Percentiles rank a stretch among this genome's conserved stretches.
phyloP scores from a whole-genome alignment of 2,888 invertebrate species.

The Limnephilus rhombicus region DNA sequence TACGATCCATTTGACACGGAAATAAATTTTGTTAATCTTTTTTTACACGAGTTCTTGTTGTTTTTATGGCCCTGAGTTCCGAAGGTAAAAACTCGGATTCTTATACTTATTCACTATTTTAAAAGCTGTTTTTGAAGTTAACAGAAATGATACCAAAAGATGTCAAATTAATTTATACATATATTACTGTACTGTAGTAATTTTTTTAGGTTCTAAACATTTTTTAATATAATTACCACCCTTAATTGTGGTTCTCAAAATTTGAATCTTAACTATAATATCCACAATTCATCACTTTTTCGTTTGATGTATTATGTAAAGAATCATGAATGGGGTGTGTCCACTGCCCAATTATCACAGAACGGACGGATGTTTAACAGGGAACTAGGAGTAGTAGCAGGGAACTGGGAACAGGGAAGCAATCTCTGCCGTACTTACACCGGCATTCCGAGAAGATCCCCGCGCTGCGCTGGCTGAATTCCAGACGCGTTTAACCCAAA shows the following conservation, averaged over 20 bases:
- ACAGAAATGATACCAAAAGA: not conserved
- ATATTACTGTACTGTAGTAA: not conserved
- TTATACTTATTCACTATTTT: not conserved
- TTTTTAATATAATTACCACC: no score
- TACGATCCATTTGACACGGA: not conserved
- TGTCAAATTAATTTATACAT: no score
- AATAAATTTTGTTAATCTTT: constrained; percentile 17
- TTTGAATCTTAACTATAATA: no score
- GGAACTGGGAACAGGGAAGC: not conserved
- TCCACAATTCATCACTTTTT: not conserved
- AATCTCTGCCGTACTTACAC: constrained; percentile 35
- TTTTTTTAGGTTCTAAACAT: not conserved
- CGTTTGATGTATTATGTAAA: no score
- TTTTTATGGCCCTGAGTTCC: not conserved
- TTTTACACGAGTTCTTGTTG: not conserved
- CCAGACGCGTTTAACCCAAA: constrained; percentile 59
- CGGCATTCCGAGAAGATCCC: constrained; percentile 38
- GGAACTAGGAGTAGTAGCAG: not conserved
- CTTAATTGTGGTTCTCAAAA: no score
- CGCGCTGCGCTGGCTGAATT: constrained; percentile 53
- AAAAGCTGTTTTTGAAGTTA: not conserved
- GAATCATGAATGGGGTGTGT: not conserved
- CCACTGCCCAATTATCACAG: not conserved
- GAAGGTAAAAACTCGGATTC: not conserved
- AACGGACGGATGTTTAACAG: not conserved